Percentiles rank a stretch among this genome's conserved stretches.
Evolutionary conservation across 2,888 invertebrate genomes (phyloP).

Genomic region (Cosmorhoe ocellata): DNA sequence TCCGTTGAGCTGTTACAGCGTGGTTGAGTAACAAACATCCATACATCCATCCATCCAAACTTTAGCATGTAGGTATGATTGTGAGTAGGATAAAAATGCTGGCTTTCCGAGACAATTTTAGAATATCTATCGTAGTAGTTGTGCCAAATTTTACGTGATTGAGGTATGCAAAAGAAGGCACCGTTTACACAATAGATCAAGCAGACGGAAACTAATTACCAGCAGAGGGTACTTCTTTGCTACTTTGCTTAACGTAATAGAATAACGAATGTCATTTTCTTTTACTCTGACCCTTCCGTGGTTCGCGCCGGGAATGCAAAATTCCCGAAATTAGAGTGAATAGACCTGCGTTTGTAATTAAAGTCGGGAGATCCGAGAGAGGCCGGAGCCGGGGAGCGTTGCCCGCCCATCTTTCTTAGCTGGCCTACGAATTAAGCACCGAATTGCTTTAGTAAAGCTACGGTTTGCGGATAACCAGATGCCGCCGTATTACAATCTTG

Average conservation of each 20-base stretch:
- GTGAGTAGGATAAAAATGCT: no score
- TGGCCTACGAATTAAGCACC: slow-evolving; percentile 80
- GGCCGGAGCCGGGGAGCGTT: slow-evolving; percentile 57
- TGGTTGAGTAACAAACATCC: no score
- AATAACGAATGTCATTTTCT: slow-evolving; percentile 83
- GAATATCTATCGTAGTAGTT: no score
- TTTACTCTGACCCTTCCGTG: slow-evolving; percentile 78
- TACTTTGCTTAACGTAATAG: slow-evolving; percentile 76
- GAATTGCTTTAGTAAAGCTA: slow-evolving; percentile 72
- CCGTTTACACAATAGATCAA: slow-evolving; percentile 36
- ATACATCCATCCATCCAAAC: no score
- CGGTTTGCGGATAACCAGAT: not conserved
- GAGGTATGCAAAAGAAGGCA: no score
- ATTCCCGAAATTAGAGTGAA: slow-evolving; percentile 80
- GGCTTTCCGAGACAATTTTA: no score
- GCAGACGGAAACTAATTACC: slow-evolving; percentile 69
- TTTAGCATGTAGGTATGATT: no score
- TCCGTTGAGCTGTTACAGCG: no score
- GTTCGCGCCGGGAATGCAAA: slow-evolving; percentile 80
- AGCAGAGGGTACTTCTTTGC: slow-evolving; percentile 61
- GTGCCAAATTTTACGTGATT: no score
- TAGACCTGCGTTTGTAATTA: slow-evolving; percentile 80
- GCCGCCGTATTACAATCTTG: not conserved
- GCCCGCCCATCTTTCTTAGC: slow-evolving; percentile 78
- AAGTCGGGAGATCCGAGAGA: slow-evolving; percentile 55